phyloP scores from a whole-genome alignment of 2,888 invertebrate genomes.

The Drosophila mimetica region DNA sequence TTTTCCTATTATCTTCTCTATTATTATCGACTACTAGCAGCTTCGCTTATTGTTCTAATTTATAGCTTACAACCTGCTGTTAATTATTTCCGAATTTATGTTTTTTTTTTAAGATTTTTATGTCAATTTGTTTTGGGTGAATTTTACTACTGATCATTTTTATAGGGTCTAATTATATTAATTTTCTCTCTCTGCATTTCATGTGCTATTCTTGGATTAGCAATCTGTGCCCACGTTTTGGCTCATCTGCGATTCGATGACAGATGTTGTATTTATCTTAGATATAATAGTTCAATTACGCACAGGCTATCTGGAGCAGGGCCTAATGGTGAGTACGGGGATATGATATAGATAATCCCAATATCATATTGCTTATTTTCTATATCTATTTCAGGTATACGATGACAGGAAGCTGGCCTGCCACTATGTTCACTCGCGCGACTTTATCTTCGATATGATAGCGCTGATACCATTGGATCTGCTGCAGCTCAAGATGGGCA shows the following conservation, averaged over 20 bases:
- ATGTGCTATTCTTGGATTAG: conserved; percentile 84
- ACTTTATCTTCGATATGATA: conserved; percentile 93
- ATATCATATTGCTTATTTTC: no score
- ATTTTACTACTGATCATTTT: no score
- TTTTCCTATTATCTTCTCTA: no score
- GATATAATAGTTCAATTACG: conserved; percentile 96
- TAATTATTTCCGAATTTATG: background rate
- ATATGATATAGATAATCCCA: no score
- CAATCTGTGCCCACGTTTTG: conserved; percentile 90
- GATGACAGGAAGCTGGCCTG: conserved; percentile 95
- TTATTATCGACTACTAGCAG: no score
- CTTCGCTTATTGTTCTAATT: no score
- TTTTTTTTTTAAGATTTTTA: background rate
- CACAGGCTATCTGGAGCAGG: conserved; percentile 97
- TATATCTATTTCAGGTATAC: conserved; percentile 89
- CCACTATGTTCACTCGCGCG: conserved; percentile 93
- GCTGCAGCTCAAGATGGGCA: conserved; percentile 92
- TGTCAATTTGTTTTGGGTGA: no score
- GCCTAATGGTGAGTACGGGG: conserved; percentile 89
- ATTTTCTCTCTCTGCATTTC: no score
- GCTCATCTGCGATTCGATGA: conserved; percentile 92
- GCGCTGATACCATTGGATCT: conserved; percentile 94
- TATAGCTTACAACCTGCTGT: no score
- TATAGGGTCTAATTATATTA: no score
- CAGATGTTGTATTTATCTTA: conserved; percentile 93